phyloP scores from a whole-genome alignment of 2,888 invertebrate genomes.

The Hyalella azteca region DNA sequence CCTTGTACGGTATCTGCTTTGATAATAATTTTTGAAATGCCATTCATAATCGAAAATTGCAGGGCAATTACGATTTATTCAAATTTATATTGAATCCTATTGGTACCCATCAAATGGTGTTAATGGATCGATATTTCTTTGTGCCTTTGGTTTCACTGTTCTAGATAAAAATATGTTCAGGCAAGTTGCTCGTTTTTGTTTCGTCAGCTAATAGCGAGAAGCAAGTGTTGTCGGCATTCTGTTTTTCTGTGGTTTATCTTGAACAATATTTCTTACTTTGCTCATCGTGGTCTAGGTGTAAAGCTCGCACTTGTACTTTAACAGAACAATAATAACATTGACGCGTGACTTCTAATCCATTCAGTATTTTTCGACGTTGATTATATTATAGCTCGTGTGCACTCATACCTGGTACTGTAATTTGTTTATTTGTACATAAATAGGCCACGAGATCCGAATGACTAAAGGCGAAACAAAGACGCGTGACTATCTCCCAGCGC shows the following conservation, averaged over 20 bases:
- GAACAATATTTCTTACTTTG: background rate
- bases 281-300: background rate
- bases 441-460: background rate
- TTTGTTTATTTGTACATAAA: conserved; percentile 16
- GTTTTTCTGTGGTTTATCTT: background rate
- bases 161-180: too few species aligned
- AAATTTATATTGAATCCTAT: too few species aligned
- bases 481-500: background rate
- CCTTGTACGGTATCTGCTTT: too few species aligned
- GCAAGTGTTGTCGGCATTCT: background rate
- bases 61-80: too few species aligned
- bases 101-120: too few species aligned
- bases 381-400: conserved; percentile 5
- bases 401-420: background rate
- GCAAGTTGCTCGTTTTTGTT: background rate
- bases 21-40: too few species aligned
- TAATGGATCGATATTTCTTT: too few species aligned
- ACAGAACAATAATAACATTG: conserved; percentile 6
- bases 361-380: background rate
- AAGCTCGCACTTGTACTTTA: background rate
- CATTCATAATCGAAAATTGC: too few species aligned
- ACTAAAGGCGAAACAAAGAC: background rate
- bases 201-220: too few species aligned
- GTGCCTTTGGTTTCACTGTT: background rate
- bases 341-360: background rate